A percentile compares a stretch with the other conserved stretches of the same genome.
Conservation (phyloP, 2,113 vertebrate genomes). For the Elaphurus davidianus region DNA sequence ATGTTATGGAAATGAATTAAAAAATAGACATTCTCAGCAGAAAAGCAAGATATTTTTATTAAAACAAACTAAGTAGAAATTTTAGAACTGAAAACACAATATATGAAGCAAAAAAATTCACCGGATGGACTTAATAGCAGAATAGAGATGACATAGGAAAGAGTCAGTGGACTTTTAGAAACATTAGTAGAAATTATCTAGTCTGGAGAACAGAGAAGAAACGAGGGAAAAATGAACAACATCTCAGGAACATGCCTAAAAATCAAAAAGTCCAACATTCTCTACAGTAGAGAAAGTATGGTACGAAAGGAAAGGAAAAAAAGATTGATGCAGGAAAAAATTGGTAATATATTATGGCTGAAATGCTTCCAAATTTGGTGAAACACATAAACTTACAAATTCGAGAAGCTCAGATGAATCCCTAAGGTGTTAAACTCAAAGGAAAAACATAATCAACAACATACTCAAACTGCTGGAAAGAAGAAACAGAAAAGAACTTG, state of each 20-base stretch:
- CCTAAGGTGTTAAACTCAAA: background rate
- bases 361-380: background rate
- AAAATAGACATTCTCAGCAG: background rate
- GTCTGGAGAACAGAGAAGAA: background rate
- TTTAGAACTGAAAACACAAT: background rate
- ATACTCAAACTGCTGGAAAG: background rate
- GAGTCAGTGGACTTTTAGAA: background rate
- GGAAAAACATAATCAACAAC: background rate
- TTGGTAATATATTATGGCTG: background rate
- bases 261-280: background rate
- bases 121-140: background rate
- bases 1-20: background rate
- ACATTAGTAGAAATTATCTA: background rate
- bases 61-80: background rate
- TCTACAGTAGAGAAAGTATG: background rate
- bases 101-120: background rate
- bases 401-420: background rate
- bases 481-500: background rate
- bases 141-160: background rate
- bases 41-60: background rate
- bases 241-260: background rate
- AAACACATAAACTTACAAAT: background rate
- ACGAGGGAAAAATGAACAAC: background rate
- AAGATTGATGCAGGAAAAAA: background rate
- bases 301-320: background rate